These are phyloP conservation scores for Saccostrea echinata DNA, from an alignment of 1,140 invertebrate species.

Conservation along the genomic window DNA sequence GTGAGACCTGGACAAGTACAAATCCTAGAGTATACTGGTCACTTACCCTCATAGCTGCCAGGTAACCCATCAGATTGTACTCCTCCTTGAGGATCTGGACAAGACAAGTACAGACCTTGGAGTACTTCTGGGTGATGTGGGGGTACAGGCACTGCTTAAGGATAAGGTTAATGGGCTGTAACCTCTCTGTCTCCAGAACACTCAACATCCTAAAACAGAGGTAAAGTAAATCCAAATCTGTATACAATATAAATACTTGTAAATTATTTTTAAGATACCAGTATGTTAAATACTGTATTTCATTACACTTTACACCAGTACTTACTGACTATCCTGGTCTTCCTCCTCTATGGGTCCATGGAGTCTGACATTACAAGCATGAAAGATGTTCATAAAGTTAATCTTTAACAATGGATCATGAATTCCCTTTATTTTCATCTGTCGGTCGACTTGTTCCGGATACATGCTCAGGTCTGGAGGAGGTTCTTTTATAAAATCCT, in stretches of 20 bases:
- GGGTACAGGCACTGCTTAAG: constrained; percentile 74
- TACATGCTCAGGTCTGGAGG: constrained; percentile 50
- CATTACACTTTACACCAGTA: too few species aligned
- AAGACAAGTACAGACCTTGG: constrained; percentile 69
- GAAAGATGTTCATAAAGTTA: constrained; percentile 71
- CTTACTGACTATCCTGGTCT: constrained; percentile 3
- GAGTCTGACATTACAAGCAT: constrained; percentile 43
- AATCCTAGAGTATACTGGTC: background rate
- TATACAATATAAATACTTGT: too few species aligned
- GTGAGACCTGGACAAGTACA: too few species aligned
- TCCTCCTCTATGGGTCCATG: constrained; percentile 1
- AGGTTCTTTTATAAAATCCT: constrained; percentile 3
- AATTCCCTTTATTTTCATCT: constrained; percentile 65
- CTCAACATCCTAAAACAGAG: constrained; percentile 36
- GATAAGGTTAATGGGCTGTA: constrained; percentile 66
- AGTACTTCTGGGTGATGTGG: constrained; percentile 68
- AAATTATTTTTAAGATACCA: too few species aligned
- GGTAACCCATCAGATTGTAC: constrained; percentile 72
- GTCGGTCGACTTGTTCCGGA: constrained; percentile 60
- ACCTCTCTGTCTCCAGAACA: constrained; percentile 49
- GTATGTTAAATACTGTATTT: too few species aligned
- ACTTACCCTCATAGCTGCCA: constrained; percentile 75
- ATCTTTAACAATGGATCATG: constrained; percentile 70
- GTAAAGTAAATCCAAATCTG: background rate
- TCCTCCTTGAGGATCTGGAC: constrained; percentile 75